Evolutionary conservation across 23 tunicate genomes (phyloP), one percentile per base, ranked within the genome.

Genomic region (Corella eumyota): DNA sequence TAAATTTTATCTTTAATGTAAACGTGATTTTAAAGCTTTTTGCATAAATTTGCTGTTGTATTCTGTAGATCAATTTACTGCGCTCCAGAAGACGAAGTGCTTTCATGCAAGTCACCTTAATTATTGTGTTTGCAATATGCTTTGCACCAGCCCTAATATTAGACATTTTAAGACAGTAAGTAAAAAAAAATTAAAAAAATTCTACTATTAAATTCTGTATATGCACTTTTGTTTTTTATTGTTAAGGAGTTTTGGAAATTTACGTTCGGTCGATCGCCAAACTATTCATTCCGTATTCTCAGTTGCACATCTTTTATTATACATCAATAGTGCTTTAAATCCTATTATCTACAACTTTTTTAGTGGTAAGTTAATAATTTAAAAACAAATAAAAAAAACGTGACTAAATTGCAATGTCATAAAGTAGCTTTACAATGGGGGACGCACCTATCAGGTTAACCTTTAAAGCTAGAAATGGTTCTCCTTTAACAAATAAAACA

Each of bases 321-420:
- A 40, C 15, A 11, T 40, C 13, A 40, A 40, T 40, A 40, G 48
- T 15, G 48, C 48, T 11, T 15, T 40, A 40, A 40, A 40, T 40
- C 48, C 48, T 11, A 40, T 40, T 15, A 40, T 40, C 11, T 40
- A 40, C 15, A 40, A 40, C 48, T 40, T 11, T 40, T 40, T 40
- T 15, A 40, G 48, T 40, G 48, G 48, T 40, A 40, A 40, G 48
- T 40, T 9, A n/a, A 51, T 51, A 51, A n/a, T n/a, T n/a, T n/a
- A n/a, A n/a, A n/a, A n/a, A n/a, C n/a, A n/a, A n/a, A n/a, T n/a
- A n/a, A n/a, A n/a, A n/a, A n/a, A n/a, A n/a, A n/a, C n/a, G n/a
- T n/a, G n/a, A n/a, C n/a, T n/a, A n/a, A n/a, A n/a, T n/a, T n/a
- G n/a, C n/a, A n/a, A n/a, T n/a, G n/a, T n/a, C n/a, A n/a, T n/a